Percentiles rank a stretch among this genome's conserved stretches.
These are phyloP conservation scores for Myotis lucifugus DNA, from an alignment of 2,113 vertebrate genomes.

Conservation along the genomic window DNA sequence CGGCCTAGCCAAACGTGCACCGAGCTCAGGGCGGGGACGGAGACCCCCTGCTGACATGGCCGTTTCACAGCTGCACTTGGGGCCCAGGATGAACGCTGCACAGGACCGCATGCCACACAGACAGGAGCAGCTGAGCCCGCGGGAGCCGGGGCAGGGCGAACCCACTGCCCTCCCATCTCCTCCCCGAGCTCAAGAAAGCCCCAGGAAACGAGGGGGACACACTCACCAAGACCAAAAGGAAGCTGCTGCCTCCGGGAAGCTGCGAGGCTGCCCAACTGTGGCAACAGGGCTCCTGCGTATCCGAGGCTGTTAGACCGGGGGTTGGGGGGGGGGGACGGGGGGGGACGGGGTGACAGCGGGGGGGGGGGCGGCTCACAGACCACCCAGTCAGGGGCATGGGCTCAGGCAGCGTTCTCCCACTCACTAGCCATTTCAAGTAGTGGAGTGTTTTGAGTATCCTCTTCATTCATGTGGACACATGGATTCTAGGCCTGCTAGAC, in stretches of 20 bases:
- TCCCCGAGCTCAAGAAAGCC: background rate
- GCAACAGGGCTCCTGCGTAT: accelerated
- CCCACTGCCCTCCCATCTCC: background rate
- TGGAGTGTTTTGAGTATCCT: accelerated
- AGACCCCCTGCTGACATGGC: accelerated
- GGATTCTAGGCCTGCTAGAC: background rate
- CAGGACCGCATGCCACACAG: background rate
- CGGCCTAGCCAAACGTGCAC: accelerated
- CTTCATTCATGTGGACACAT: background rate
- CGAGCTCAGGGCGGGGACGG: background rate
- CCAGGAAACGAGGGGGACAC: background rate
- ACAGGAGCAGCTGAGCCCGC: background rate
- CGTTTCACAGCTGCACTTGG: background rate
- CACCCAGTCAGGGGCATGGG: background rate
- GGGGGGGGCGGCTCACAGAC: background rate
- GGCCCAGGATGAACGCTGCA: background rate
- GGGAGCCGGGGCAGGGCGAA: background rate
- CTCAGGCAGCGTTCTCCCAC: no score
- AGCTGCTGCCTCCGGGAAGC: background rate
- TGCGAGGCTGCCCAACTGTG: background rate
- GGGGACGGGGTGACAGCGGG: no score
- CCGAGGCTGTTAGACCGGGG: no score
- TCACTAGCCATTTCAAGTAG: background rate
- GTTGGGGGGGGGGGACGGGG: no score
- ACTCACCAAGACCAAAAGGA: background rate